Percentiles rank a stretch among this genome's conserved stretches.
Conservation (phyloP, 1,140 invertebrate species). For the Asobara japonica region DNA sequence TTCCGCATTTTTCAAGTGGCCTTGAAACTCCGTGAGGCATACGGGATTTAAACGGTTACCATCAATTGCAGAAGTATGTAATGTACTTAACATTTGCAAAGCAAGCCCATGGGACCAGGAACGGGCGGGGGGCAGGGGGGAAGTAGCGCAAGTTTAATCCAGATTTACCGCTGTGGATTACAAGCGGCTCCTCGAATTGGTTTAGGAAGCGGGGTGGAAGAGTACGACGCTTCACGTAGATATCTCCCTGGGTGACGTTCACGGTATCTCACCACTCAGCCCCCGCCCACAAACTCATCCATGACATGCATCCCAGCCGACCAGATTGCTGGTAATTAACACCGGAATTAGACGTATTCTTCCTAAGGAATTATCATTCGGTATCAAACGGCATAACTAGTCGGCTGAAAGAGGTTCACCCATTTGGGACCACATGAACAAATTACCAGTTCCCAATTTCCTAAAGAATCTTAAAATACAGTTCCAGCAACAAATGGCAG, state of each 20-base stretch:
- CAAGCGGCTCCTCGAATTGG: conserved; percentile 42
- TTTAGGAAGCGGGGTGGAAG: neutral
- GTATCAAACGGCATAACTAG: neutral
- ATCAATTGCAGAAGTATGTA: conserved; percentile 15
- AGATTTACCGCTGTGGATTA: conserved; percentile 54
- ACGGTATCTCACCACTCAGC: neutral
- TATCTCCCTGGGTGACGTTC: neutral
- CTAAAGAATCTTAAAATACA: too few relatives aligned
- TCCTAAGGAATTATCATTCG: conserved; percentile 22
- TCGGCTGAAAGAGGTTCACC: neutral
- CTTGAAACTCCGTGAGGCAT: neutral
- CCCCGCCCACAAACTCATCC: neutral
- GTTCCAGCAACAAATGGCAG: too few relatives aligned
- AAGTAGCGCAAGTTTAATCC: conserved; percentile 50
- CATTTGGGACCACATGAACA: neutral
- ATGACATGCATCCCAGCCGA: neutral
- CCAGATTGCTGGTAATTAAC: conserved; percentile 41
- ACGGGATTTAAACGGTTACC: neutral
- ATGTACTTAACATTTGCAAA: conserved; percentile 17
- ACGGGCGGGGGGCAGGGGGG: conserved; percentile 34
- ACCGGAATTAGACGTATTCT: conserved; percentile 35
- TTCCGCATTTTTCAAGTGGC: neutral
- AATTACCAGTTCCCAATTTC: too few relatives aligned
- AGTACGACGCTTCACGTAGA: neutral
- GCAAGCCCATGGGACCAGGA: conserved; percentile 22